A percentile compares a stretch with the other conserved stretches of the same genome.
Evolutionary conservation across 2,797 vertebrate genomes (phyloP).

Genomic region (Gobionotothen gibberifrons): DNA sequence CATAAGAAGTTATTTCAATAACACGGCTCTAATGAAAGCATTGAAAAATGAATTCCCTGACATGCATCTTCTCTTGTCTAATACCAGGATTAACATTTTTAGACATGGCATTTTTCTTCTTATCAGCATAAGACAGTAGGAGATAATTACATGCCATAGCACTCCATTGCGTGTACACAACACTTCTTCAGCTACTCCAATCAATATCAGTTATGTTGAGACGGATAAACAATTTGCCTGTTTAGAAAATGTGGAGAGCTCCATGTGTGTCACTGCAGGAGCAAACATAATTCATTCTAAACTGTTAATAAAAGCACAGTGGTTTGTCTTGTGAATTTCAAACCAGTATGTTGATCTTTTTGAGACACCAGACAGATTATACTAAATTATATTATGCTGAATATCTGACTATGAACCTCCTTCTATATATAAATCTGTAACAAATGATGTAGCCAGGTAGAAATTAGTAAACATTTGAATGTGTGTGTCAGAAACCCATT

Average conservation of each 20-base stretch:
- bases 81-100: slow-evolving; percentile 70
- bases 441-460: not conserved
- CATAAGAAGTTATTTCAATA: slow-evolving; percentile 61
- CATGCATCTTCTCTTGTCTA: slow-evolving; percentile 62
- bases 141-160: slow-evolving; percentile 67
- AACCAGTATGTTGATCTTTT: not conserved
- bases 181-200: slow-evolving; percentile 57
- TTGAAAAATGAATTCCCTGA: slow-evolving; percentile 67
- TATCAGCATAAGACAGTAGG: slow-evolving; percentile 66
- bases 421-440: not conserved
- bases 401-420: not conserved
- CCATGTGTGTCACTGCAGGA: slow-evolving; percentile 46
- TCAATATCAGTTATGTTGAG: slow-evolving; percentile 65
- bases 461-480: not conserved
- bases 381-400: not conserved
- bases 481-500: slow-evolving; percentile 9
- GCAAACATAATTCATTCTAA: slow-evolving; percentile 44
- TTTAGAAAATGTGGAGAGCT: slow-evolving; percentile 45
- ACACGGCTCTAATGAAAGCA: slow-evolving; percentile 55
- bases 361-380: not conserved
- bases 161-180: slow-evolving; percentile 50
- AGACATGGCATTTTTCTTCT: slow-evolving; percentile 49
- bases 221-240: slow-evolving; percentile 60
- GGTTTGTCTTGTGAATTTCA: slow-evolving; percentile 41
- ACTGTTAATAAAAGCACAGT: slow-evolving; percentile 40